A percentile compares a stretch with the other conserved stretches of the same genome.
Conservation (phyloP, 2,888 invertebrate species). For the Eupsilia transversa region DNA sequence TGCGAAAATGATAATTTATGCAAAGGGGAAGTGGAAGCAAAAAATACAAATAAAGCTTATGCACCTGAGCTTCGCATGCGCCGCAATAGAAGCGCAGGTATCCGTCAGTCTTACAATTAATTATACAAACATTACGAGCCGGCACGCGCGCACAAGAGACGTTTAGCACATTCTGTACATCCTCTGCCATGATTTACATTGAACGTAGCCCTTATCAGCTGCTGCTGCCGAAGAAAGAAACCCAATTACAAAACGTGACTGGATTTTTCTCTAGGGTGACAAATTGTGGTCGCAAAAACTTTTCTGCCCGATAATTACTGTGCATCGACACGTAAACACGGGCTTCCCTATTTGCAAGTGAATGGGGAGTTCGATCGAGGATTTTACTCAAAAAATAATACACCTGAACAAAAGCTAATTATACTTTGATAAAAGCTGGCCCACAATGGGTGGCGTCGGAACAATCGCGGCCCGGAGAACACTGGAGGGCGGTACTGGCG, state of each 20-base stretch:
- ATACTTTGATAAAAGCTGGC: constrained; percentile 80
- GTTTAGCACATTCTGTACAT: constrained; percentile 69
- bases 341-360: constrained; percentile 83
- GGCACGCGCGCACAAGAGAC: constrained; percentile 79
- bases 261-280: constrained; percentile 76
- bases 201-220: constrained; percentile 58
- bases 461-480: constrained; percentile 72
- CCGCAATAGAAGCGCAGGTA: constrained; percentile 69
- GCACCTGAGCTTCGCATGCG: constrained; percentile 87
- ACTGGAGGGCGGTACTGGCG: constrained; percentile 76
- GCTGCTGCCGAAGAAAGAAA: constrained; percentile 59
- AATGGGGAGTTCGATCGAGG: constrained; percentile 75
- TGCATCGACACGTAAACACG: constrained; percentile 84
- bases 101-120: constrained; percentile 84
- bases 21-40: constrained; percentile 89
- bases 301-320: constrained; percentile 81
- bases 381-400: constrained; percentile 82
- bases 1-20: constrained; percentile 88
- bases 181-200: constrained; percentile 75
- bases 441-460: constrained; percentile 78
- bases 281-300: constrained; percentile 73
- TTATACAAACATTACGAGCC: constrained; percentile 78
- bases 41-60: constrained; percentile 88
- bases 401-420: constrained; percentile 88
- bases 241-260: constrained; percentile 85